Evolutionary conservation across 2,797 vertebrate genomes (phyloP), one percentile per base, ranked within the genome.

Genomic region (Cirrhinus mrigala): DNA sequence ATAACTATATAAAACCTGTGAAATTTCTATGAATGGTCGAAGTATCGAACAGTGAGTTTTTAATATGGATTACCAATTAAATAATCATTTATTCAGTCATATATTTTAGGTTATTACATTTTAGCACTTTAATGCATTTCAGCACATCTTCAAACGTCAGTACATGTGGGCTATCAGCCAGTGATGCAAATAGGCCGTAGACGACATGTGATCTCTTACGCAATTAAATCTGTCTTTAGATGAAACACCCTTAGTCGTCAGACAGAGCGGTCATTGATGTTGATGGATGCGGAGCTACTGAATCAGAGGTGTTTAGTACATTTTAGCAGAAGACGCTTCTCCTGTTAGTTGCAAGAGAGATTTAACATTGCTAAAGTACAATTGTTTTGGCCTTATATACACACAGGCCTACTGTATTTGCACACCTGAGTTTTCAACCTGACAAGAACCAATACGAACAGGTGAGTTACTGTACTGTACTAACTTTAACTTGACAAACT

Each of bases 171-270:
- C 77, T 86, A 24, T 76, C 46, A 74, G 71, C 81, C 77, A 86
- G 44, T 77, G 78, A 81, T 81, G 56, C 37, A 74, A 82, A 81
- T 62, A 77, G 58, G 48, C 7, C 8, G 10, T 62, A 79, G 60
- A 79, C n/a, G 18, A 58, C 78, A 79, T 79, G 77, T 84, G 64
- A 86, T 75, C 81, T 10, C 85, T 86, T 80, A 88, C 18, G 71
- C 54, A 86, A 71, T 60, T 81, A 81, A 75, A 50, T 58, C 54
- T 56, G 37, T 56, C 64, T 81, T 73, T 76, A 86, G 71, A 71
- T 66, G 48, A 54, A 62, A 22, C 81, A 58, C 7, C n/a, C 27
- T 62, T 40, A 74, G 54, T 50, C 52, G 20, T 74, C 1, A 29
- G 46, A 62, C 58, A 62, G 40, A 83, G 40, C 24, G n/a, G 8